Conservation (phyloP, 1,140 invertebrate species). For the Zaprionus gabonicus region DNA sequence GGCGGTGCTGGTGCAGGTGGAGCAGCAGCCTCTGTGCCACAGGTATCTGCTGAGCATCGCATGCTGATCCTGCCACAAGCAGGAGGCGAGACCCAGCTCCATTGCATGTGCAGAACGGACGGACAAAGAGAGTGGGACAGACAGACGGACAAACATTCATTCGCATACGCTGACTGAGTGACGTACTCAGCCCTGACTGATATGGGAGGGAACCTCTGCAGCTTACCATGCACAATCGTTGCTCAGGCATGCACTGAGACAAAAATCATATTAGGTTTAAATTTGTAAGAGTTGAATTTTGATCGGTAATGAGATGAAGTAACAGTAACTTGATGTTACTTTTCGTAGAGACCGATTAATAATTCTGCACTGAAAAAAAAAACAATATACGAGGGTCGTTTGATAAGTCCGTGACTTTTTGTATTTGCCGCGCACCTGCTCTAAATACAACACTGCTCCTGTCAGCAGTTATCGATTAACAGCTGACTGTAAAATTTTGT, state of each 20-base stretch:
- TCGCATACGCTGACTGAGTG: slow-evolving; percentile 72
- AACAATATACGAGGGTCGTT: too few relatives aligned
- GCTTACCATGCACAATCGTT: not conserved
- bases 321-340: too few relatives aligned
- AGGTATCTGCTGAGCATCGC: slow-evolving; percentile 61
- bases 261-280: not conserved
- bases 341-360: too few relatives aligned
- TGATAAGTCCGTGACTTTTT: too few relatives aligned
- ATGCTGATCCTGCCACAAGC: slow-evolving; percentile 69
- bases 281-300: too few relatives aligned
- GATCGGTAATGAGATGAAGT: too few relatives aligned
- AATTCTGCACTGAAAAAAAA: not conserved
- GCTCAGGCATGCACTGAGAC: slow-evolving; percentile 17
- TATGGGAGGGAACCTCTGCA: slow-evolving; percentile 66
- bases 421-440: too few relatives aligned
- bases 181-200: slow-evolving; percentile 76
- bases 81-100: slow-evolving; percentile 58
- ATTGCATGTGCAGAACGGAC: slow-evolving; percentile 66
- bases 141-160: slow-evolving; percentile 34
- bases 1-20: not conserved
- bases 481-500: too few relatives aligned
- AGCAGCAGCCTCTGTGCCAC: slow-evolving; percentile 8
- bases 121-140: slow-evolving; percentile 15
- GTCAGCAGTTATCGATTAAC: too few relatives aligned
- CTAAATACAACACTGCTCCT: too few relatives aligned